Evolutionary conservation across 37 sponge, comb jelly and placozoan genomes (phyloP).

Genomic region (Diacarnus erythraeanus): DNA sequence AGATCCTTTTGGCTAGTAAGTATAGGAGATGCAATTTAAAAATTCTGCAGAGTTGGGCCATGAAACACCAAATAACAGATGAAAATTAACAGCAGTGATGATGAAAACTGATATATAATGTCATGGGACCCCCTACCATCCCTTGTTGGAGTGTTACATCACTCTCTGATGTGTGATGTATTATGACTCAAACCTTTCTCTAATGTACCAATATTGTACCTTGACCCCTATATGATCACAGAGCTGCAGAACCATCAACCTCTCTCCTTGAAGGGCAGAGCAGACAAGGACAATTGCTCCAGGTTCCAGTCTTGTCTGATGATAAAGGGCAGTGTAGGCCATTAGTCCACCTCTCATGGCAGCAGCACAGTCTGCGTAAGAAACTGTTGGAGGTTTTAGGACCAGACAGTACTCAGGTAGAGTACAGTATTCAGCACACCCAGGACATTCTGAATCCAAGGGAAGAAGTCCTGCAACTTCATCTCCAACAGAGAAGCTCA

Average conservation of each 20-base stretch:
- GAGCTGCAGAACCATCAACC: constrained; percentile 58
- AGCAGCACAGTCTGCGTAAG: constrained; percentile 61
- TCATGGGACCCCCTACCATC: no score
- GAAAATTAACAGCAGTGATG: no score
- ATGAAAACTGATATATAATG: no score
- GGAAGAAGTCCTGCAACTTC: constrained; percentile 75
- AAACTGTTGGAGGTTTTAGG: constrained; percentile 40
- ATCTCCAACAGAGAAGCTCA: constrained; percentile 36
- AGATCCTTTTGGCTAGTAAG: no score
- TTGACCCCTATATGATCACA: constrained; percentile 49
- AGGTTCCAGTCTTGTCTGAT: constrained; percentile 28
- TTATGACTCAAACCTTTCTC: no score
- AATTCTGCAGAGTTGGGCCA: no score
- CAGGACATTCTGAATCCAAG: constrained; percentile 62
- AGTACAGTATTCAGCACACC: constrained; percentile 73
- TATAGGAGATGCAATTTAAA: no score
- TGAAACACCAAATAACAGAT: no score
- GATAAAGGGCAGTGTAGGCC: constrained; percentile 61
- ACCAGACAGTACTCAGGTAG: constrained; percentile 63
- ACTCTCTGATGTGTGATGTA: no score
- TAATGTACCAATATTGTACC: no score
- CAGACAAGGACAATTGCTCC: constrained; percentile 48
- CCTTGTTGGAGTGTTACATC: no score
- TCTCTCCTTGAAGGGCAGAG: constrained; percentile 51
- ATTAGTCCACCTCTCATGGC: constrained; percentile 54